phyloP scores from a whole-genome alignment of 2,113 vertebrate species.

The Tangachromis dhanisi region DNA sequence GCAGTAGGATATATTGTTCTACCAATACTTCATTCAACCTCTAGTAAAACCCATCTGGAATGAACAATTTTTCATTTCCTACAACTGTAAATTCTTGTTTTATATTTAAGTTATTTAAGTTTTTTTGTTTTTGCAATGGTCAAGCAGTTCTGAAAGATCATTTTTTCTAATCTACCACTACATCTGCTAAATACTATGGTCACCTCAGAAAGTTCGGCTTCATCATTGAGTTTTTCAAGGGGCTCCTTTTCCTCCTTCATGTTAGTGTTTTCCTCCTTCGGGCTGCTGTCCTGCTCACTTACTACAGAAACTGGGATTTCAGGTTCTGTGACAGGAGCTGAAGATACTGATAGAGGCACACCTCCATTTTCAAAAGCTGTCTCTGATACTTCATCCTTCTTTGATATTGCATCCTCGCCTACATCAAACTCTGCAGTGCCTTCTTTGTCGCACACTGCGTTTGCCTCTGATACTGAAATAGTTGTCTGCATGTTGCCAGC shows the following conservation, averaged over 20 bases:
- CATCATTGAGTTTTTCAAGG: conserved; percentile 35
- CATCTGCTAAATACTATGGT: conserved; percentile 26
- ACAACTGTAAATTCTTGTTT: background rate
- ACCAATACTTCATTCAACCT: background rate
- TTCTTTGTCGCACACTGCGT: background rate
- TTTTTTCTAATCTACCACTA: background rate
- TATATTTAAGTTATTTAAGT: background rate
- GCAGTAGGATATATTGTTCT: background rate
- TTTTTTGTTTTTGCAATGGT: background rate
- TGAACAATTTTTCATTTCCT: background rate
- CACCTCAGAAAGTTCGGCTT: conserved; percentile 55
- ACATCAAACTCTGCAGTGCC: background rate
- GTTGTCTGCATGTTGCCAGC: background rate
- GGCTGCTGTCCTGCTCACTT: conserved; percentile 30
- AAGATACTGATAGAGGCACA: background rate
- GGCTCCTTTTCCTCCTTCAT: conserved; percentile 30
- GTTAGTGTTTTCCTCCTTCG: background rate
- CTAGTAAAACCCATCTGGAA: background rate
- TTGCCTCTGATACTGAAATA: conserved; percentile 23
- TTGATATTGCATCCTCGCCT: conserved; percentile 5
- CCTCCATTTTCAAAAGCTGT: conserved; percentile 1
- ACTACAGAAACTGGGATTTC: conserved; percentile 43
- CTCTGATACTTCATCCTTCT: background rate
- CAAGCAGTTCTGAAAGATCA: background rate
- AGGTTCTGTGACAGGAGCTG: conserved; percentile 40